Evolutionary conservation across 2,888 invertebrate genomes (phyloP), one percentile per base, ranked within the genome.

Genomic region (Frankliniella intonsa): DNA sequence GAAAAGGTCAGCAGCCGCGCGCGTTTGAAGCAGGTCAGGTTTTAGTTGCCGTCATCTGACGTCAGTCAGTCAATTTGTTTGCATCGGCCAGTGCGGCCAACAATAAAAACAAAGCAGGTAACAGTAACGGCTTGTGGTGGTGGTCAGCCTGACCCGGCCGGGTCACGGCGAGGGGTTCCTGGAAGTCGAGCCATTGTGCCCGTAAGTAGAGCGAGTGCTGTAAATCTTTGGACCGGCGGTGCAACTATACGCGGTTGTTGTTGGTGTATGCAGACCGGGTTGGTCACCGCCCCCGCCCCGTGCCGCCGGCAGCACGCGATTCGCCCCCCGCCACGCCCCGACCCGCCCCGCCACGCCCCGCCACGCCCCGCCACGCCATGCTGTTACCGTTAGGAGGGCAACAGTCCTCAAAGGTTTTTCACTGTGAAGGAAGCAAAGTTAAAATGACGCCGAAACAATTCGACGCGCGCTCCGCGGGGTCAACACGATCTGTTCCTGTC

Each of bases 161-260:
- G 11, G 12, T 25, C 12, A 12, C 25, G 25, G 69, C 69, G 22
- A 12, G 22, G 22, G 69, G 69, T 76, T 76, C 69, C 69, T 76
- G 69, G 69, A 76, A 76, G 69, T 25, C 2, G 12, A 2, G 62
- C 7, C 62, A 62, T 62, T 25, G 69, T 76, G 69, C 19, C 69
- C 22, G 69, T 22, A 76, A 76, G 69, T 76, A 76, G 69, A 76
- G 69, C 69, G 69, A 62, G 25, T 25, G 69, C 69, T 25, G 69
- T 76, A 76, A 76, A 76, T 76, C 12, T 25, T 69, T 38, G 38
- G 2, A 2, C 38, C 3, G 38, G 69, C 25, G 22, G 25, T n/a
- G 25, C 69, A 76, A 76, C 69, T 22, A 62, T 11, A 11, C 69
- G 38, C 38, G 38, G 38, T 38, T 38, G 5, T 38, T 38, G 38